A percentile compares a stretch with the other conserved stretches of the same genome.
phyloP scores from a whole-genome alignment of 2,888 invertebrate genomes.

The Ectemnius lituratus region DNA sequence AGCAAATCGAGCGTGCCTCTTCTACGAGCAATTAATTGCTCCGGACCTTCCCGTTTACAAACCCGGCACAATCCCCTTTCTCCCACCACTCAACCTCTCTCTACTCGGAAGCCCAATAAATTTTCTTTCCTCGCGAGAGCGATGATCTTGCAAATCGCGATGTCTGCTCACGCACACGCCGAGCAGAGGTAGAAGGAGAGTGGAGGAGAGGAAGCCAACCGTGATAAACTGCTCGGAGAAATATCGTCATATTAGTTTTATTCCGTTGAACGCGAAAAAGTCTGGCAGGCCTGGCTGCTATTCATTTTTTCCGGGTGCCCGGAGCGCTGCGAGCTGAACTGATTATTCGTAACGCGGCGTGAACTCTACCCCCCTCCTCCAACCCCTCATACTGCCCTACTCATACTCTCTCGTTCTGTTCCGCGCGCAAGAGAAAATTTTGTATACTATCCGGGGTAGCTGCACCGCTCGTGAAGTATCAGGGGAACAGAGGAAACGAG shows the following conservation, averaged over 20 bases:
- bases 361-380: not conserved
- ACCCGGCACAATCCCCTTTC: not conserved
- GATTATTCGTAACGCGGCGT: not conserved
- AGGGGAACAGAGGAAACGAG: no score
- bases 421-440: no score
- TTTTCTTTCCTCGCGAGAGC: not conserved
- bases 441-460: no score
- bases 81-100: not conserved
- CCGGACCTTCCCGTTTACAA: not conserved
- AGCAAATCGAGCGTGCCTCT: constrained; percentile 39
- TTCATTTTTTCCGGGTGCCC: no score
- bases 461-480: no score
- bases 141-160: no score
- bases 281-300: no score
- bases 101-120: not conserved
- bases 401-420: no score
- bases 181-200: no score
- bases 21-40: constrained; percentile 40
- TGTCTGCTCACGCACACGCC: no score
- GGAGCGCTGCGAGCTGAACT: no score
- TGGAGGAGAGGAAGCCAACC: no score
- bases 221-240: not conserved
- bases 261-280: not conserved
- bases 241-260: constrained; percentile 1
- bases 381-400: not conserved